Percentiles rank a stretch among this genome's conserved stretches.
These are phyloP conservation scores for Scortum barcoo DNA, from an alignment of 2,113 vertebrate genomes.

Conservation along the genomic window DNA sequence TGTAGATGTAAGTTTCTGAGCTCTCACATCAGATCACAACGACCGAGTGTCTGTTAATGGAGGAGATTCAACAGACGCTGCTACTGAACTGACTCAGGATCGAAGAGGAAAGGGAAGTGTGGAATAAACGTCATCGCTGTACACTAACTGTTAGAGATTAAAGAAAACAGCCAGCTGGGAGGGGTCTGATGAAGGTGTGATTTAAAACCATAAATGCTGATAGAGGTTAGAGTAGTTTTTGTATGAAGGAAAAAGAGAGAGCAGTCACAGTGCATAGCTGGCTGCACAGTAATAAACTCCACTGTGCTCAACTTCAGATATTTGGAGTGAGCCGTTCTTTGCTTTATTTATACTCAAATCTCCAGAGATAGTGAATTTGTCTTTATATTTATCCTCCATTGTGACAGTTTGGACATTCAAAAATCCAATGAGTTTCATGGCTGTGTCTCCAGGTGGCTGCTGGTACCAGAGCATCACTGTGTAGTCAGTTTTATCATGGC, in stretches of 20 bases:
- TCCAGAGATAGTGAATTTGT: conserved; percentile 46
- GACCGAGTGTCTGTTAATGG: background rate
- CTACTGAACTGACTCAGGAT: background rate
- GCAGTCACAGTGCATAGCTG: conserved; percentile 51
- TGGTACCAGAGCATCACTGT: conserved; percentile 53
- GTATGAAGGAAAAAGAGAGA: background rate
- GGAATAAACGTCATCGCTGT: background rate
- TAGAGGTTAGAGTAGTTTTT: conserved; percentile 18
- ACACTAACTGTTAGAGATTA: too few relatives aligned
- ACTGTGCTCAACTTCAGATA: conserved; percentile 42
- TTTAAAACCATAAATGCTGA: conserved; percentile 1
- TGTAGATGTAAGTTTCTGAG: too few relatives aligned
- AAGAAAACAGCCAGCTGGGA: background rate
- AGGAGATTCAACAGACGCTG: background rate
- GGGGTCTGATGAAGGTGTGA: background rate
- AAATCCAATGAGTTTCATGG: conserved; percentile 55
- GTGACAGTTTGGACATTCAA: too few relatives aligned
- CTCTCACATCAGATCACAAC: background rate
- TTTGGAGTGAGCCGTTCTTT: conserved; percentile 40
- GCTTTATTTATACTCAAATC: conserved; percentile 4
- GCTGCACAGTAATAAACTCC: conserved; percentile 74
- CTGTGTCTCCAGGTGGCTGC: conserved; percentile 1
- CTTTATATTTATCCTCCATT: too few relatives aligned
- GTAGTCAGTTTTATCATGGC: conserved; percentile 30
- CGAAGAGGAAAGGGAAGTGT: background rate